These are phyloP conservation scores for Alouatta palliata DNA, from an alignment of 2,113 vertebrate genomes.

Conservation along the genomic window DNA sequence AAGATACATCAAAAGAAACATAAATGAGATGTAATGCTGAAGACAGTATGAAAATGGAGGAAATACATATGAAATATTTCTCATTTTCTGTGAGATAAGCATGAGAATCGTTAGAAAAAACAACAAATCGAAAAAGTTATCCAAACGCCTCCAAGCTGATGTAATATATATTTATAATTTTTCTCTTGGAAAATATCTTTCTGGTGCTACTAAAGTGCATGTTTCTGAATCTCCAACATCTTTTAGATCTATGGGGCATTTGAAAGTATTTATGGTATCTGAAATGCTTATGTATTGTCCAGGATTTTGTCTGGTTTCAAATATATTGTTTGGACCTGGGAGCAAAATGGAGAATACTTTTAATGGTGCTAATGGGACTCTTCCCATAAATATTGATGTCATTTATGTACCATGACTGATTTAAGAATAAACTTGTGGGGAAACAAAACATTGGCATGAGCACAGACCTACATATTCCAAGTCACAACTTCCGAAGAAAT, in stretches of 20 bases:
- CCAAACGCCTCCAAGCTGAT: not conserved
- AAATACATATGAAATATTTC: not conserved
- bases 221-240: constrained; percentile 51
- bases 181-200: constrained; percentile 10
- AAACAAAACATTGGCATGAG: constrained; percentile 48
- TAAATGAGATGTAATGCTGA: not conserved
- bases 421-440: not conserved
- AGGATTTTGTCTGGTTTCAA: constrained; percentile 78
- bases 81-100: not conserved
- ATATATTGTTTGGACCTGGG: constrained; percentile 69
- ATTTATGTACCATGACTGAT: constrained; percentile 45
- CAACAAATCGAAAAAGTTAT: not conserved
- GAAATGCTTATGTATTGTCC: constrained; percentile 68
- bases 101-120: not conserved
- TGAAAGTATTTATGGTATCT: constrained; percentile 72
- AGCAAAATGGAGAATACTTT: constrained; percentile 63
- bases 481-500: constrained; percentile 33
- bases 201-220: not conserved
- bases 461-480: not conserved
- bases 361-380: constrained; percentile 1
- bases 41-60: not conserved
- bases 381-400: constrained; percentile 17
- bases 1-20: not conserved
- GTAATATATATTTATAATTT: not conserved
- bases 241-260: constrained; percentile 69